These are phyloP conservation scores for Syngnathus typhle DNA, from an alignment of 2,113 vertebrate species.

Conservation along the genomic window DNA sequence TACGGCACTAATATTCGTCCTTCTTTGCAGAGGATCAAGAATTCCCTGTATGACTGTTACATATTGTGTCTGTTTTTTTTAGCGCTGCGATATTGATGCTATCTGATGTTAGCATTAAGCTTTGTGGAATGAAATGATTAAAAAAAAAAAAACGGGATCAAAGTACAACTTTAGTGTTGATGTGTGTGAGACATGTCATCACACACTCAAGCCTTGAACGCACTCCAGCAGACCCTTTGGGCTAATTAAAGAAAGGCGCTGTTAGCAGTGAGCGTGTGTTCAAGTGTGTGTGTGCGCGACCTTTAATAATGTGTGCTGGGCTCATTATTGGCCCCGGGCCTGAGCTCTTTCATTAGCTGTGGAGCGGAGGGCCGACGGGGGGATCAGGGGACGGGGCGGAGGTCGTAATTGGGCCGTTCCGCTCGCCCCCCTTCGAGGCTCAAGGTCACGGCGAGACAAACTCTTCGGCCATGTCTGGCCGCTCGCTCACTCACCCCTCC, in stretches of 20 bases:
- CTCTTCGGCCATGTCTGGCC: conserved; percentile 33
- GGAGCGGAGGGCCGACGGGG: conserved; percentile 46
- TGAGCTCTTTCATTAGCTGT: conserved; percentile 67
- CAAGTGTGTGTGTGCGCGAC: conserved; percentile 17
- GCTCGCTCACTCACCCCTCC: neutral
- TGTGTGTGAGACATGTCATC: conserved; percentile 32
- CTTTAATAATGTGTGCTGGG: conserved; percentile 24
- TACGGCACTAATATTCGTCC: too few relatives aligned
- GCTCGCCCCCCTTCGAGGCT: conserved; percentile 57
- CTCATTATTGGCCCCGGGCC: conserved; percentile 58
- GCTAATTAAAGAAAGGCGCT: conserved; percentile 51
- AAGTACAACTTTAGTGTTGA: neutral
- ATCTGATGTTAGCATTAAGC: too few relatives aligned
- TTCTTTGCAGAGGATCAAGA: too few relatives aligned
- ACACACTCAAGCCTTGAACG: conserved; percentile 35
- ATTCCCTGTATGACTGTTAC: too few relatives aligned
- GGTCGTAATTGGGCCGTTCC: conserved; percentile 71
- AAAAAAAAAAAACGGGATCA: too few relatives aligned
- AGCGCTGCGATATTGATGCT: too few relatives aligned
- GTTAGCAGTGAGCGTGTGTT: conserved; percentile 9
- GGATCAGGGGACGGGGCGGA: conserved; percentile 57
- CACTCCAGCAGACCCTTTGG: conserved; percentile 29
- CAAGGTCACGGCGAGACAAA: conserved; percentile 66
- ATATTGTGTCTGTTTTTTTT: too few relatives aligned
- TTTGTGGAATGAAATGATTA: too few relatives aligned